Evolutionary conservation across 2,113 vertebrate genomes (phyloP), one percentile per base, ranked within the genome.

Genomic region (Pteruthius melanotis): DNA sequence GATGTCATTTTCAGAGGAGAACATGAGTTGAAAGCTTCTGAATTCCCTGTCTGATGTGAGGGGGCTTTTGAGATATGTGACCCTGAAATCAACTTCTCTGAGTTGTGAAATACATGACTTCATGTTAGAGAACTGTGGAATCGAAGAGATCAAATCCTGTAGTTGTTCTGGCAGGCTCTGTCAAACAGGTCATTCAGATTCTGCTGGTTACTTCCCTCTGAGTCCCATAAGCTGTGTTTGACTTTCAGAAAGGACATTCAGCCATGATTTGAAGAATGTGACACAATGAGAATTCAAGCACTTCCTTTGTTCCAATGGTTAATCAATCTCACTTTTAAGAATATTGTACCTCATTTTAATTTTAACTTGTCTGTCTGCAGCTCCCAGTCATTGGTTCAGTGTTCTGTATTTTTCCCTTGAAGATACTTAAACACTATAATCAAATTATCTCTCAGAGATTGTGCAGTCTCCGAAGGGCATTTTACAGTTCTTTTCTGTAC

Each of bases 271-370:
- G 70, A 83, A 87, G 76, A 78, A 69, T 75, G 66, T 12, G 64
- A 37, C 53, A 83, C 78, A 87, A 65, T 75, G 82, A 89, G 60
- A 87, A 84, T 87, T 91, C 84, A 90, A 93, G 70, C 45, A 90
- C 84, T 94, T 91, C 77, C 61, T 95, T 93, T 96, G 87, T 95
- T 96, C 69, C 89, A 95, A 39, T 72, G 94, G 82, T 91, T 95
- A 96, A 97, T 95, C 95, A 94, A 90, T 92, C 95, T 95, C 87
- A 93, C 89, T 96, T 91, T 93, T 93, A 93, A 85, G 93, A 87
- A 87, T 91, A 91, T 90, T 90, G 83, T 92, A 78, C 78, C 74
- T 96, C 78, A 95, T 96, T 97, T 95, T 91, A 96, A 95, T 95
- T 95, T 94, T 91, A 95, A 94, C 66, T 94, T 83, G 74, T 65